Evolutionary conservation across 2,113 vertebrate genomes (phyloP).

Genomic region (Loxodonta africana): DNA sequence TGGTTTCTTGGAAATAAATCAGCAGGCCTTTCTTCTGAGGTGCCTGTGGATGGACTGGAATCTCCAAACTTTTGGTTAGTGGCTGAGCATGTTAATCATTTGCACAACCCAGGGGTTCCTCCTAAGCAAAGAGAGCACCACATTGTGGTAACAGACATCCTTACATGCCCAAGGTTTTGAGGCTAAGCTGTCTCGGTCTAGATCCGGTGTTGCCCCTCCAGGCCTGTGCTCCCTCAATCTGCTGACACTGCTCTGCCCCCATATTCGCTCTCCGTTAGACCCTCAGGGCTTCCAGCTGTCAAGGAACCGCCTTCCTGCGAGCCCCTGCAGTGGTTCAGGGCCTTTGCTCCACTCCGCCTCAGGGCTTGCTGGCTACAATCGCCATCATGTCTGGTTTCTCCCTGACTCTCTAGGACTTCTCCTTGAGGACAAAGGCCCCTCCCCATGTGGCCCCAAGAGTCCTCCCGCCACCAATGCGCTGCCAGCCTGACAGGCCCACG

Average conservation of each 20-base stretch:
- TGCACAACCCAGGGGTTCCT: not conserved
- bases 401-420: not conserved
- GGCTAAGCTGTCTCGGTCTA: accelerated
- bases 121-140: not conserved
- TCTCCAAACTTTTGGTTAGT: not conserved
- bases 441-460: not conserved
- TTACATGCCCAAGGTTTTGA: accelerated
- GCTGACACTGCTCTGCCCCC: not conserved
- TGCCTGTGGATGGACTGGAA: not conserved
- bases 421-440: not conserved
- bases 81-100: not conserved
- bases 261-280: not conserved
- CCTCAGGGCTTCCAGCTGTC: not conserved
- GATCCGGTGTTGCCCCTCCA: accelerated
- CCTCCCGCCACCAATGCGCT: not conserved
- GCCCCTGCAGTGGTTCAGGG: not conserved
- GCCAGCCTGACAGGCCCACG: accelerated
- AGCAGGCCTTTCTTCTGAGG: not conserved
- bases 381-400: accelerated
- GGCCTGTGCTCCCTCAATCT: not conserved
- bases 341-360: too few relatives aligned
- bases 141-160: not conserved
- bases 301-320: not conserved
- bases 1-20: not conserved
- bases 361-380: not conserved